Evolutionary conservation across 2,888 invertebrate species (phyloP), one percentile per base, ranked within the genome.

Genomic region (Heliconius aoede): DNA sequence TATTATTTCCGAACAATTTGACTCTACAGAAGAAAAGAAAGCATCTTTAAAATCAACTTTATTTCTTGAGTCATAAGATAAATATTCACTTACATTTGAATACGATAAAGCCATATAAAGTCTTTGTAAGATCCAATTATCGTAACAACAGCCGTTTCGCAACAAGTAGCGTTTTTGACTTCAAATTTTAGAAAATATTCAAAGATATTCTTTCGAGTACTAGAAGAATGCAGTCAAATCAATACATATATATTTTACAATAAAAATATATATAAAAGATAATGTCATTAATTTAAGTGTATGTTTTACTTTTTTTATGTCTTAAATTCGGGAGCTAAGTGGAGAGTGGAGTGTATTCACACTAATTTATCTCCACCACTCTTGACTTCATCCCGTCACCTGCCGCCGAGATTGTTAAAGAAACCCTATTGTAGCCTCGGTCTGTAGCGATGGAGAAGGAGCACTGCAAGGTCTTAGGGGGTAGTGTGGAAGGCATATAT

Each of bases 81-180:
- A 9, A 58, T 40, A 72, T 21, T 72, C 36, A 1, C 13, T 40
- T 72, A 9, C n/a, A 30, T 68, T 26, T 72, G 26, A 18, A 26
- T 36, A 36, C 21, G 18, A 61, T 36, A 60, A 72, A 60, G 61
- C 9, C n/a, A 40, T 40, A 36, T 40, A 72, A 72, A 61, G 21
- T 7, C 40, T 72, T 36, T 72, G 26, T 28, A 40, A 61, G 72
- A 40, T 72, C 40, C 72, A 72, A 72, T 72, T 72, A 72, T 40
- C 40, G 24, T 72, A 72, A 72, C 26, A 72, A 72, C 72, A 40
- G 60, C 28, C 72, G 72, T 72, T 36, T 61, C 40, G 40, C 36
- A 72, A 72, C 26, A 61, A 72, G 60, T 40, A 60, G 26, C 55
- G 11, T 28, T 61, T 72, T 72, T 18, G 28, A 32, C 26, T 60